These are phyloP conservation scores for Netelia melanura DNA, from an alignment of 2,888 invertebrate genomes.

Conservation along the genomic window DNA sequence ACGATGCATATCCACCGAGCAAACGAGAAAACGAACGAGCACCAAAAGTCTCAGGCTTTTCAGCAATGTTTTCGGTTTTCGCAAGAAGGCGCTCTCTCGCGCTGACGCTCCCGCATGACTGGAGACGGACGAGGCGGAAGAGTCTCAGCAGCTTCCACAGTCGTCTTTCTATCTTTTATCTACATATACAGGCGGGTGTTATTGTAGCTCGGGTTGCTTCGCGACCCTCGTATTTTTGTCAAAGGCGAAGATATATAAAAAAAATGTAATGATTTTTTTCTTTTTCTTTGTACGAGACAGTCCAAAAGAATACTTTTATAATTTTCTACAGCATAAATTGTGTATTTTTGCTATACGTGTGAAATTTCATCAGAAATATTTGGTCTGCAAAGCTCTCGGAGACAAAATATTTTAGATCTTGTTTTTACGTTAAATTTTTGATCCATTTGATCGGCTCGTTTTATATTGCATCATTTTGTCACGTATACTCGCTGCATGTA, in stretches of 20 bases:
- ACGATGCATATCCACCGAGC: slow-evolving; percentile 43
- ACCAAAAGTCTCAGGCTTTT: slow-evolving; percentile 51
- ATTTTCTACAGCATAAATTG: too few species aligned
- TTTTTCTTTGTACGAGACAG: background rate
- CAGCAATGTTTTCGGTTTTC: slow-evolving; percentile 65
- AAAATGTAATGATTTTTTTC: background rate
- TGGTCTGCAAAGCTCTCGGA: too few species aligned
- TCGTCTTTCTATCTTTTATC: slow-evolving; percentile 8
- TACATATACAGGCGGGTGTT: background rate
- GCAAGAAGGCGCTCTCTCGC: slow-evolving; percentile 35
- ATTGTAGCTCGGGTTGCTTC: background rate
- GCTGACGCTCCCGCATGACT: slow-evolving; percentile 63
- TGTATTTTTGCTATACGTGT: too few species aligned
- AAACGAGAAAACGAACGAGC: slow-evolving; percentile 46
- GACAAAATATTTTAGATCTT: too few species aligned
- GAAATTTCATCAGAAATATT: too few species aligned
- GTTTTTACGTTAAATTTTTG: too few species aligned
- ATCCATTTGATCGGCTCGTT: background rate
- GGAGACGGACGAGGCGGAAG: slow-evolving; percentile 68
- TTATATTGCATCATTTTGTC: background rate
- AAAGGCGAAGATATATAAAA: background rate
- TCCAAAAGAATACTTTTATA: too few species aligned
- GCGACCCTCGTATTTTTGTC: background rate
- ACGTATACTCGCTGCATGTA: slow-evolving; percentile 11
- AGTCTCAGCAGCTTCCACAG: slow-evolving; percentile 46